These are phyloP conservation scores for Marisa cornuarietis DNA, from an alignment of 1,140 invertebrate species.

Conservation along the genomic window DNA sequence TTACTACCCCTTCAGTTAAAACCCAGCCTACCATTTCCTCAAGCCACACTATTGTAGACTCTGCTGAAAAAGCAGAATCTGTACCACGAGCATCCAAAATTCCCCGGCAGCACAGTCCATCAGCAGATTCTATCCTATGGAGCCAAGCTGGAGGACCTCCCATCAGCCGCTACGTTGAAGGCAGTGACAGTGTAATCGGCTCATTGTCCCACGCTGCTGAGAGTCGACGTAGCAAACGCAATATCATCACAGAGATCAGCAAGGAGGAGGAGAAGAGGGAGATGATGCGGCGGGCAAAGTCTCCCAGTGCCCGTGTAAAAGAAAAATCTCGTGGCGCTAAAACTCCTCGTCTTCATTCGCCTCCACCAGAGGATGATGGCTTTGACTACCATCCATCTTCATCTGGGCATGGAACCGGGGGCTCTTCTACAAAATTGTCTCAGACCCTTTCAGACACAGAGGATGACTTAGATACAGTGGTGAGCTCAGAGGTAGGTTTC, in stretches of 20 bases:
- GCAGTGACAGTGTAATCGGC: slow-evolving; percentile 41
- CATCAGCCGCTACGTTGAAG: slow-evolving; percentile 51
- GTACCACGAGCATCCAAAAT: slow-evolving; percentile 30
- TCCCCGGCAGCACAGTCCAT: slow-evolving; percentile 30
- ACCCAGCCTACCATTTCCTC: slow-evolving; percentile 3
- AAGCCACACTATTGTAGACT: not conserved
- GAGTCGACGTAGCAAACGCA: slow-evolving; percentile 26
- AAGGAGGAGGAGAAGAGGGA: slow-evolving; percentile 52
- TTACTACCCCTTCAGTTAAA: not conserved
- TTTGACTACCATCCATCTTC: slow-evolving; percentile 21
- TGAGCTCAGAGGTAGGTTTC: slow-evolving; percentile 37
- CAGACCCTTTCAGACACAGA: slow-evolving; percentile 24
- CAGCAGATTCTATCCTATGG: slow-evolving; percentile 13
- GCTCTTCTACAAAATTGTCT: slow-evolving; percentile 24
- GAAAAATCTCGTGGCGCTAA: slow-evolving; percentile 55
- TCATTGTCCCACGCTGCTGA: slow-evolving; percentile 16
- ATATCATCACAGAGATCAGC: slow-evolving; percentile 42
- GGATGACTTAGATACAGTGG: slow-evolving; percentile 34
- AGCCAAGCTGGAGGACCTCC: slow-evolving; percentile 16
- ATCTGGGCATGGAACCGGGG: slow-evolving; percentile 2
- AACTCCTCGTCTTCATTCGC: slow-evolving; percentile 36
- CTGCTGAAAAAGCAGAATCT: not conserved
- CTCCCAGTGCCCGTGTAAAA: slow-evolving; percentile 60
- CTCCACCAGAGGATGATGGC: slow-evolving; percentile 23
- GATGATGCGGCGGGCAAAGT: slow-evolving; percentile 48